A percentile compares a stretch with the other conserved stretches of the same genome.
phyloP scores from a whole-genome alignment of 2,888 invertebrate species.

The Tetramorium bicarinatum region DNA sequence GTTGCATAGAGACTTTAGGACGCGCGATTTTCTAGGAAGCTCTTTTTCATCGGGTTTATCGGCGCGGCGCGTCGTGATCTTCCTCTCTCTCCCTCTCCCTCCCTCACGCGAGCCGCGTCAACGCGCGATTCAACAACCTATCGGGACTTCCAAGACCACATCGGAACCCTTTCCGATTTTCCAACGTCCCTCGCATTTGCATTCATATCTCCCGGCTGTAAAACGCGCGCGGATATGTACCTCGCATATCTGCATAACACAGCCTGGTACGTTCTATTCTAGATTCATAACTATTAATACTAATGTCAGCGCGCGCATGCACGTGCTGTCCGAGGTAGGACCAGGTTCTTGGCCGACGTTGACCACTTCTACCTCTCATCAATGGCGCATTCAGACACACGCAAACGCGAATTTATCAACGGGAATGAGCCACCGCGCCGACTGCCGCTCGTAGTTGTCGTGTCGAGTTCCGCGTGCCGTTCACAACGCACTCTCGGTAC shows the following conservation, averaged over 20 bases:
- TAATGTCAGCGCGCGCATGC: conserved; percentile 72
- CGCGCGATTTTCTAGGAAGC: conserved; percentile 63
- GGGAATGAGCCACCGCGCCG: conserved; percentile 67
- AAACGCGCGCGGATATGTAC: conserved; percentile 73
- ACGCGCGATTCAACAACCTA: conserved; percentile 34
- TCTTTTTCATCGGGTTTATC: conserved; percentile 60
- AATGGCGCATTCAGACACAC: conserved; percentile 85
- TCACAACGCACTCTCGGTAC: conserved; percentile 19
- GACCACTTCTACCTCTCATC: conserved; percentile 80
- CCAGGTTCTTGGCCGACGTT: conserved; percentile 79
- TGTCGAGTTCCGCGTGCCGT: conserved; percentile 45
- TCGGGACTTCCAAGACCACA: conserved; percentile 15
- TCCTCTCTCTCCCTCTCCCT: background rate
- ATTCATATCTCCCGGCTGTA: conserved; percentile 69
- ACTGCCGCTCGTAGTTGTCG: conserved; percentile 16
- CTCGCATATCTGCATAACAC: conserved; percentile 75
- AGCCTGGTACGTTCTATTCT: conserved; percentile 82
- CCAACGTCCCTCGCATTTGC: conserved; percentile 54
- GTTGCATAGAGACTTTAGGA: conserved; percentile 62
- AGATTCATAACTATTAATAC: conserved; percentile 86
- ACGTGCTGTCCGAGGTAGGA: conserved; percentile 77
- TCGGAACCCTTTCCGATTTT: conserved; percentile 57
- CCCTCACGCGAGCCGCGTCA: background rate
- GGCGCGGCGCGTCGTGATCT: conserved; percentile 29
- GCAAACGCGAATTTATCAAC: conserved; percentile 84